Evolutionary conservation across 2,888 invertebrate genomes (phyloP).

Genomic region (Peribatodes rhomboidaria): DNA sequence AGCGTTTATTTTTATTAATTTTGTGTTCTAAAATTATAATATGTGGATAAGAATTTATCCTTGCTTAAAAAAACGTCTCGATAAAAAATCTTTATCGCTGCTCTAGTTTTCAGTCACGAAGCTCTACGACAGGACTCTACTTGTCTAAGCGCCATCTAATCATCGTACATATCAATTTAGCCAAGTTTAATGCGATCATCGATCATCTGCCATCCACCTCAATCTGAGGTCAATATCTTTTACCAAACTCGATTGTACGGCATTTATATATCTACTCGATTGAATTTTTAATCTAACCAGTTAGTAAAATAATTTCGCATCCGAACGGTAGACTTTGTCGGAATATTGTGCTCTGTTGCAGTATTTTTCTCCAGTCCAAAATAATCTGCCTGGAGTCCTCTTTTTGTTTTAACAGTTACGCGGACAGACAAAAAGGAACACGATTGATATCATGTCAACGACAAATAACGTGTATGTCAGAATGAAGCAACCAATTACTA

Average conservation of each 20-base stretch:
- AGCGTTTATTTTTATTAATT: slow-evolving; percentile 9
- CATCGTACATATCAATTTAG: slow-evolving; percentile 74
- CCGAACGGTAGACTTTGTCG: slow-evolving; percentile 42
- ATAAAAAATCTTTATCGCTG: slow-evolving; percentile 41
- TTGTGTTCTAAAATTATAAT: not conserved
- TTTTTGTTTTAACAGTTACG: slow-evolving; percentile 41
- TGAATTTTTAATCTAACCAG: slow-evolving; percentile 75
- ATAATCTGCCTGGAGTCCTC: slow-evolving; percentile 22
- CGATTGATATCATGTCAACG: slow-evolving; percentile 65
- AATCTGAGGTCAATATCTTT: slow-evolving; percentile 79
- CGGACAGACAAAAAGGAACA: slow-evolving; percentile 59
- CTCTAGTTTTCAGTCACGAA: slow-evolving; percentile 62
- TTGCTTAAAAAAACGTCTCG: slow-evolving; percentile 4
- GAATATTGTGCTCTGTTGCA: slow-evolving; percentile 42
- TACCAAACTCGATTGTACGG: slow-evolving; percentile 69
- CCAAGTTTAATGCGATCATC: slow-evolving; percentile 73
- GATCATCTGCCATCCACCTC: slow-evolving; percentile 80
- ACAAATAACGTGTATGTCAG: slow-evolving; percentile 52
- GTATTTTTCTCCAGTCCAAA: slow-evolving; percentile 43
- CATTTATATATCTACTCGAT: slow-evolving; percentile 60
- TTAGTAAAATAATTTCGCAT: slow-evolving; percentile 61
- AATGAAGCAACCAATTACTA: slow-evolving; percentile 63
- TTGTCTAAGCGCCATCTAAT: slow-evolving; percentile 73
- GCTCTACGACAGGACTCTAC: slow-evolving; percentile 49
- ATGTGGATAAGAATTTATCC: not conserved